phyloP scores from a whole-genome alignment of 2,888 invertebrate species.

The Oasisia sp. region DNA sequence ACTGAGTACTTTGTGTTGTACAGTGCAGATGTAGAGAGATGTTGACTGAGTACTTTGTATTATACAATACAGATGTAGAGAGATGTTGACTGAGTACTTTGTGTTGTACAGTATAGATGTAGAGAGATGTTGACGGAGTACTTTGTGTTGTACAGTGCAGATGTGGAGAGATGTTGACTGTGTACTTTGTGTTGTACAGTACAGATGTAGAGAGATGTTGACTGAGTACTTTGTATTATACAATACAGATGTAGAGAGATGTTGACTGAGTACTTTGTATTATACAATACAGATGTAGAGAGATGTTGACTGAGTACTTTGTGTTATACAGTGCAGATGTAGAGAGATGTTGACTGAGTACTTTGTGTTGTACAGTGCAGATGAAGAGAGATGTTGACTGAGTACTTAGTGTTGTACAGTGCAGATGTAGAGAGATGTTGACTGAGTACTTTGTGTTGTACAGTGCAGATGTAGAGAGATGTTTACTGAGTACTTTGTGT shows the following conservation, averaged over 20 bases:
- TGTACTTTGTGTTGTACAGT: background rate
- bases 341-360: too few species aligned
- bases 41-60: background rate
- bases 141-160: background rate
- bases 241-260: background rate
- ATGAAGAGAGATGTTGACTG: too few species aligned
- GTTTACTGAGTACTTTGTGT: too few species aligned
- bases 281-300: background rate
- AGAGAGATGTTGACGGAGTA: background rate
- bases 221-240: background rate
- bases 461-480: too few species aligned
- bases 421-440: too few species aligned
- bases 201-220: background rate
- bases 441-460: too few species aligned
- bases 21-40: background rate
- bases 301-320: too few species aligned
- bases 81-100: slow-evolving; percentile 24
- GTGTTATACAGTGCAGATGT: too few species aligned
- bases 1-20: background rate
- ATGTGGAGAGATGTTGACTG: background rate
- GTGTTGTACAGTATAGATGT: slow-evolving; percentile 58
- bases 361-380: too few species aligned
- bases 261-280: background rate
- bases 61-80: background rate
- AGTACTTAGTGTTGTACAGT: too few species aligned